These are phyloP conservation scores for Chymomyza procnemis DNA, from an alignment of 2,888 invertebrate genomes.

Conservation along the genomic window DNA sequence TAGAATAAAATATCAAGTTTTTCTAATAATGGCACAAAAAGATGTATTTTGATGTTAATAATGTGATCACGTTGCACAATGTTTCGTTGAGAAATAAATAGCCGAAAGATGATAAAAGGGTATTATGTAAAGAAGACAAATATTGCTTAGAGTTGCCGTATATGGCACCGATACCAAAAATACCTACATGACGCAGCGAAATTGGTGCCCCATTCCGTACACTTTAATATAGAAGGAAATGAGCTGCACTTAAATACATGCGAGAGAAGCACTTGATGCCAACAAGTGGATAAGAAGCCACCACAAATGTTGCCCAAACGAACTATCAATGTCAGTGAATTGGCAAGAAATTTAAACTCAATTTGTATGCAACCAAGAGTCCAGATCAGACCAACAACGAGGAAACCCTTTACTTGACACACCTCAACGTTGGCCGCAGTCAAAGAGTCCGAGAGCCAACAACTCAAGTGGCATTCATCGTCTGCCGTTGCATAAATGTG, in stretches of 20 bases:
- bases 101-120: neutral
- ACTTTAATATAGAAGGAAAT: constrained; percentile 14
- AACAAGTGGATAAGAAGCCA: constrained; percentile 74
- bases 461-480: constrained; percentile 57
- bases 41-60: too few species aligned
- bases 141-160: neutral
- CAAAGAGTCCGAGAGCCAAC: constrained; percentile 17
- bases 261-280: constrained; percentile 72
- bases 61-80: too few species aligned
- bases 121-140: constrained; percentile 16
- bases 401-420: constrained; percentile 73
- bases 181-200: constrained; percentile 59
- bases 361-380: constrained; percentile 66
- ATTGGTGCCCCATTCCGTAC: neutral
- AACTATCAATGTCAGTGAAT: constrained; percentile 74
- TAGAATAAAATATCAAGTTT: too few species aligned
- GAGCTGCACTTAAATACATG: constrained; percentile 26
- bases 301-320: constrained; percentile 73
- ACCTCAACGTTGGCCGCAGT: constrained; percentile 55
- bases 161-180: constrained; percentile 43
- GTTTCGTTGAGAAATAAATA: neutral
- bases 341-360: constrained; percentile 71
- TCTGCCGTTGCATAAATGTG: constrained; percentile 66
- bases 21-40: too few species aligned
- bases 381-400: constrained; percentile 29